Conservation (phyloP, 1,140 invertebrate species). For the Drosophila kepulauana region DNA sequence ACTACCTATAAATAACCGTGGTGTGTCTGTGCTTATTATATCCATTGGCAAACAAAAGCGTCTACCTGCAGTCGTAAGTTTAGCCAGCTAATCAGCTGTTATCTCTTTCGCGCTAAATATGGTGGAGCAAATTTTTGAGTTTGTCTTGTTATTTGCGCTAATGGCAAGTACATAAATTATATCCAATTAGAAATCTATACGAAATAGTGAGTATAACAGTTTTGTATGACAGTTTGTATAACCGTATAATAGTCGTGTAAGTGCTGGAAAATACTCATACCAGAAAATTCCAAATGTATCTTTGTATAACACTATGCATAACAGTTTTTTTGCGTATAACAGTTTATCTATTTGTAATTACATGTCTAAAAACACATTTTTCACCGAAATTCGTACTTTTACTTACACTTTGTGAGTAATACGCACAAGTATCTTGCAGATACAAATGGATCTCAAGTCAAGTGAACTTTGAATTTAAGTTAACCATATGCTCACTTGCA, state of each 20-base stretch:
- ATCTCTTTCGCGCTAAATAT: slow-evolving; percentile 22
- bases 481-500: slow-evolving; percentile 42
- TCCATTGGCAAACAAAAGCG: slow-evolving; percentile 26
- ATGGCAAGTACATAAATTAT: slow-evolving; percentile 4
- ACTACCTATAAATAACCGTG: slow-evolving; percentile 6
- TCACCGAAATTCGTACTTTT: neutral
- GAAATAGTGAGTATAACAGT: neutral
- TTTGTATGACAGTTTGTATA: neutral
- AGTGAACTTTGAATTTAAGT: slow-evolving; percentile 1
- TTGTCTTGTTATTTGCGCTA: slow-evolving; percentile 5
- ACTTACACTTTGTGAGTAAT: slow-evolving; percentile 23
- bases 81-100: slow-evolving; percentile 34
- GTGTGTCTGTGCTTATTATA: slow-evolving; percentile 2
- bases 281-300: neutral
- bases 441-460: slow-evolving; percentile 32
- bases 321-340: slow-evolving; percentile 12
- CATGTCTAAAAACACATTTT: neutral
- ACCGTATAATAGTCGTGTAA: neutral
- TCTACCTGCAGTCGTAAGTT: slow-evolving; percentile 26
- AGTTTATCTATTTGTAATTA: neutral
- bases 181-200: neutral
- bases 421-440: slow-evolving; percentile 27
- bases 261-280: neutral
- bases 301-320: neutral
- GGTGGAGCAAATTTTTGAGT: slow-evolving; percentile 16